Conservation (phyloP, 2,797 vertebrate genomes). For the Eulemur albifrons region DNA sequence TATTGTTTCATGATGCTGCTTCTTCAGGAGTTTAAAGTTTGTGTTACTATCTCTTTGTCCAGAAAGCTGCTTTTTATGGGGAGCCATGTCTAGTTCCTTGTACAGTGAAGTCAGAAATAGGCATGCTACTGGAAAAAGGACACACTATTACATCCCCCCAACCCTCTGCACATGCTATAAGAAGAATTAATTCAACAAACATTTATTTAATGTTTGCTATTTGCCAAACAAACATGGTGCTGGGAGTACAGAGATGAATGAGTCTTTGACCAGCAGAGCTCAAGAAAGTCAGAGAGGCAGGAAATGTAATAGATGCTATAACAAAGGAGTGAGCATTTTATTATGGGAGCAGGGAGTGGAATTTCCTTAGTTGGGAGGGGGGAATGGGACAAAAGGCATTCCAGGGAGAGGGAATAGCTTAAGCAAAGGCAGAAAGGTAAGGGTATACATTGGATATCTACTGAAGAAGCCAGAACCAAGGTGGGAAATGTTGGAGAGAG, state of each 20-base stretch:
- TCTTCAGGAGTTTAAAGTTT: neutral
- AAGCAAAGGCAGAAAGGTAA: neutral
- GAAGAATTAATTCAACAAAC: slow-evolving; percentile 35
- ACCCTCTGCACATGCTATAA: neutral
- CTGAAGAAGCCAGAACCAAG: neutral
- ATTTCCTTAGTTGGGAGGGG: neutral
- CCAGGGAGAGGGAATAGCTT: neutral
- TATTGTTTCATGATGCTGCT: neutral
- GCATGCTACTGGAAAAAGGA: neutral
- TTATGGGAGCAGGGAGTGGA: neutral
- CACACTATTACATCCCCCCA: neutral
- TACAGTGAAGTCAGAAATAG: neutral
- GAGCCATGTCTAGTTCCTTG: neutral
- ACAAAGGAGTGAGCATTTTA: neutral
- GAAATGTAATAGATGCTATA: neutral
- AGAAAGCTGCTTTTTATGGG: neutral
- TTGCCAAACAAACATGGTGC: neutral
- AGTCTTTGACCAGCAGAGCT: neutral
- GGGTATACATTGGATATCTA: neutral
- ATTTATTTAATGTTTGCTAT: slow-evolving; percentile 12
- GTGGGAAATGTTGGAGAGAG: neutral
- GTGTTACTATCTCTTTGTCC: neutral
- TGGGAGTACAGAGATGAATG: neutral
- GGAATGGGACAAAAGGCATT: neutral
- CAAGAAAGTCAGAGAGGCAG: neutral